These are phyloP conservation scores for Drosophila nr. fundita DNA, from an alignment of 2,888 invertebrate genomes.

Conservation along the genomic window DNA sequence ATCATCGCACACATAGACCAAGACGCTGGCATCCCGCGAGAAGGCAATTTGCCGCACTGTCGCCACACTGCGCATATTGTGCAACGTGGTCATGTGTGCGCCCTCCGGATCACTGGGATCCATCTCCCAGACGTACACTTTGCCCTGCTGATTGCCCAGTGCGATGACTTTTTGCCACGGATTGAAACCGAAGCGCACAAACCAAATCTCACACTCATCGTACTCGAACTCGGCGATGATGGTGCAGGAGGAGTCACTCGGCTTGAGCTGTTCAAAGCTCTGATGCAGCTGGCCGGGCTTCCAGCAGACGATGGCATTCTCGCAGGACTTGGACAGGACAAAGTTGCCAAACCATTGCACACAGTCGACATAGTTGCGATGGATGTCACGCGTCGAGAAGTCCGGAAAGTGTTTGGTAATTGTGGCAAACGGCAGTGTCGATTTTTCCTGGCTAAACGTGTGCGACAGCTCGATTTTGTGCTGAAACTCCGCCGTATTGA, in stretches of 20 bases:
- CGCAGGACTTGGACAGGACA: conserved; percentile 97
- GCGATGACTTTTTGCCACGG: conserved; percentile 96
- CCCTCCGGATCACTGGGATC: conserved; percentile 93
- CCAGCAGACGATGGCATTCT: conserved; percentile 98
- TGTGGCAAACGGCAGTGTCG: conserved; percentile 93
- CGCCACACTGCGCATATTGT: conserved; percentile 94
- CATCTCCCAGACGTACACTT: conserved; percentile 97
- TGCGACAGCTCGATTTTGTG: conserved; percentile 94
- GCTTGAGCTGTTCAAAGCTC: conserved; percentile 88
- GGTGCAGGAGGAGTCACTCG: conserved; percentile 92
- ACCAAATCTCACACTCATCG: conserved; percentile 99
- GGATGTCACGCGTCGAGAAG: conserved; percentile 98
- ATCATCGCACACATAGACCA: conserved; percentile 98
- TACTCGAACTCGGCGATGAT: conserved; percentile 96
- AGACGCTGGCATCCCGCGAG: conserved; percentile 93
- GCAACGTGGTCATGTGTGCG: conserved; percentile 91
- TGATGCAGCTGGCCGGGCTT: conserved; percentile 95
- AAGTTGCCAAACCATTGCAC: conserved; percentile 98
- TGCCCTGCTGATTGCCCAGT: conserved; percentile 97
- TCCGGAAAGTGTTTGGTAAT: conserved; percentile 97
- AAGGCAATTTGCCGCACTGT: conserved; percentile 97
- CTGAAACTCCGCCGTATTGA: conserved; percentile 93
- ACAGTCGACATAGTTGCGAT: conserved; percentile 99
- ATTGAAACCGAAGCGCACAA: conserved; percentile 97
- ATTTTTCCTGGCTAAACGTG: conserved; percentile 91